Conservation (phyloP, 2,888 invertebrate genomes). For the Drosophila pseudotalamancana region DNA sequence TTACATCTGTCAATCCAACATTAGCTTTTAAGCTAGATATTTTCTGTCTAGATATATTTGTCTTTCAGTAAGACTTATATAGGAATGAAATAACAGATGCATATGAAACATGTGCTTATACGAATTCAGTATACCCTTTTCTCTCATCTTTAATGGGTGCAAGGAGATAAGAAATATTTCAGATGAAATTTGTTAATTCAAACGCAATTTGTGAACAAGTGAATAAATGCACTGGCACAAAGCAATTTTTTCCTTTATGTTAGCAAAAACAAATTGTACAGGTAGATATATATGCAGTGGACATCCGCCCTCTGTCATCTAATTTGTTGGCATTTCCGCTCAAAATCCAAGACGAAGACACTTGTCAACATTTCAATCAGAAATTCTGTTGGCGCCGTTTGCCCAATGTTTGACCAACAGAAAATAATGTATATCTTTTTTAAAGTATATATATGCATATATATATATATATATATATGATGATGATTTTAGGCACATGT, state of each 20-base stretch:
- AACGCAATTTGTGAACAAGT: background rate
- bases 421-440: slow-evolving; percentile 6
- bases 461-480: slow-evolving; percentile 18
- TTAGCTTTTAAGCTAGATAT: no score
- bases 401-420: no score
- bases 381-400: slow-evolving; percentile 55
- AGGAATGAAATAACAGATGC: no score
- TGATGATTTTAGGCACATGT: slow-evolving; percentile 17
- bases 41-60: no score
- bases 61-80: no score
- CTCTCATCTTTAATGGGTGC: background rate
- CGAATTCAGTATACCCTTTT: no score
- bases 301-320: no score
- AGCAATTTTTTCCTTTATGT: slow-evolving; percentile 16
- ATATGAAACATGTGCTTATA: no score
- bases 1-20: no score
- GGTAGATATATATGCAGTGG: slow-evolving; percentile 36
- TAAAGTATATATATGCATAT: slow-evolving; percentile 20
- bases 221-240: background rate
- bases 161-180: slow-evolving; percentile 2
- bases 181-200: slow-evolving; percentile 1
- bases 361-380: slow-evolving; percentile 58
- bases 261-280: slow-evolving; percentile 39
- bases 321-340: slow-evolving; percentile 71
- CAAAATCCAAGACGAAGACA: slow-evolving; percentile 28